Evolutionary conservation across 1,140 invertebrate species (phyloP).

Genomic region (Hetaerina americana): DNA sequence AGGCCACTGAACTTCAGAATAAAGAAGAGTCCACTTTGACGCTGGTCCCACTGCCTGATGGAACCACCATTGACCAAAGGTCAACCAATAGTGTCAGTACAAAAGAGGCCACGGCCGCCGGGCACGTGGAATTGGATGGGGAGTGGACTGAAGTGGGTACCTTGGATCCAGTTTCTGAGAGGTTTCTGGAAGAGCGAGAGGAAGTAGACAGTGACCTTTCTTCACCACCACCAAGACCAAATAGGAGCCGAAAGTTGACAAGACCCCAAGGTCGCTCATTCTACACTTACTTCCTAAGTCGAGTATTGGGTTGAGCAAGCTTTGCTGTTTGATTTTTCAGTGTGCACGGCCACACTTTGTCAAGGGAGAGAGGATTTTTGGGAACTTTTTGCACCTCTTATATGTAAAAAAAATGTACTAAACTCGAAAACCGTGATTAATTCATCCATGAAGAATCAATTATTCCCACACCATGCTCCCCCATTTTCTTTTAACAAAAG

Average conservation of each 20-base stretch:
- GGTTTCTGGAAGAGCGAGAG: neutral
- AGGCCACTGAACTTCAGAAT: neutral
- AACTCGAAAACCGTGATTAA: neutral
- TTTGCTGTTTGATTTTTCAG: neutral
- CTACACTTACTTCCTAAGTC: slow-evolving; percentile 35
- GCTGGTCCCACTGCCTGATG: neutral
- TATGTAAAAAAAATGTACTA: no score
- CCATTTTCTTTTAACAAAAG: neutral
- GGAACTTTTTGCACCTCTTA: neutral
- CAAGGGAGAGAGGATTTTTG: neutral
- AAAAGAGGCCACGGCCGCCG: neutral
- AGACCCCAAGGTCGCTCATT: slow-evolving; percentile 28
- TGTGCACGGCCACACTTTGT: neutral
- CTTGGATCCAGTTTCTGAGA: neutral
- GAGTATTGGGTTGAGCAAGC: slow-evolving; percentile 29
- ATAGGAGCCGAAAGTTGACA: slow-evolving; percentile 26
- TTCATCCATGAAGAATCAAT: neutral
- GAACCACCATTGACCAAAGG: neutral
- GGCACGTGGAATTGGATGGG: neutral
- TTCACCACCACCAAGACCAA: slow-evolving; percentile 21
- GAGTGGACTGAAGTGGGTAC: neutral
- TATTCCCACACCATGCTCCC: neutral
- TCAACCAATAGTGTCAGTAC: neutral
- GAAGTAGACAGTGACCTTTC: neutral
- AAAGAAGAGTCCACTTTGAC: neutral